Evolutionary conservation across 2,888 invertebrate species (phyloP), one percentile per base, ranked within the genome.

Genomic region (Drosophila limbata): DNA sequence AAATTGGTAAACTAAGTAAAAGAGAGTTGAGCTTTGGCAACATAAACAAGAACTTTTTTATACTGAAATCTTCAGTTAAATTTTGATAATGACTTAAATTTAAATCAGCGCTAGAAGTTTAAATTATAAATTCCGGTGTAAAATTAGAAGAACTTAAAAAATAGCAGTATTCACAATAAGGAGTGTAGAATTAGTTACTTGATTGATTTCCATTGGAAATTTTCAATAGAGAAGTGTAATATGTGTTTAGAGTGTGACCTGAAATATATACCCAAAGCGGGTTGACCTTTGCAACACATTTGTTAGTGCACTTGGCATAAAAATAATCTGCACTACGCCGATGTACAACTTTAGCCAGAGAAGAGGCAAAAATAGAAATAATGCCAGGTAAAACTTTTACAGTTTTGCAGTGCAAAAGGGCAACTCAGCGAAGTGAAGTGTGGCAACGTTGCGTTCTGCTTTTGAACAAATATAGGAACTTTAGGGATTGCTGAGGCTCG

Each of bases 281-380:
- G 15, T 8, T 76, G 71, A 71, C 77, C 72, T 76, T 64, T 59
- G 21, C n/a, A 47, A 13, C 13, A 25, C 40, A 48, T 59, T 52
- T 57, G 50, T 13, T n/a, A 66, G 63, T 33, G 40, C 39, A 39
- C 13, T 31, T 64, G 62, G 59, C 63, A 63, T 73, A 70, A 70
- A 79, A 81, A 79, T 81, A 79, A 67, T 59, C 67, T 48, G 48
- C 13, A 17, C 25, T 47, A 15, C 15, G 60, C 69, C 56, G 48
- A 11, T n/a, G 19, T 42, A n/a, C 17, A 73, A 80, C 67, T 77
- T 81, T 68, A 51, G 45, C 37, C 42, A 42, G 40, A 65, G 59
- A 62, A 44, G n/a, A 39, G 35, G 33, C n/a, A 35, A 70, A 87
- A 79, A 87, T 81, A 73, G 68, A 71, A 87, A 68, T 69, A 71